These are phyloP conservation scores for Hemiprocne comata DNA, from an alignment of 2,113 vertebrate species.

Conservation along the genomic window DNA sequence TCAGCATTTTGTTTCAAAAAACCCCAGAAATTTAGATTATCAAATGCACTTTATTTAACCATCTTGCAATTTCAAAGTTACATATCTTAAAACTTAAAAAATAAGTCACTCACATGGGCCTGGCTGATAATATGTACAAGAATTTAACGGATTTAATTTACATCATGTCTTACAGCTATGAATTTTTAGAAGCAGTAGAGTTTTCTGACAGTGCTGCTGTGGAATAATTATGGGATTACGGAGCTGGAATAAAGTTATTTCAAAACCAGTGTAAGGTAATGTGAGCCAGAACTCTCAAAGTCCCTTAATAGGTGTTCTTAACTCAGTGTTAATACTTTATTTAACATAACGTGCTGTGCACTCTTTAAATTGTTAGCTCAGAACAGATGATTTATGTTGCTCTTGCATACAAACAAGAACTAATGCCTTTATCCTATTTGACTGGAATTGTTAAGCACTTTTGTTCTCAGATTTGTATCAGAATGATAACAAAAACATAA, in stretches of 20 bases:
- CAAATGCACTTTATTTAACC: neutral
- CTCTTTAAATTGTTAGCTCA: constrained; percentile 54
- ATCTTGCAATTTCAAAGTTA: neutral
- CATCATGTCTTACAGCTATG: neutral
- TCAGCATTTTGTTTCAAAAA: neutral
- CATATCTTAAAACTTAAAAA: neutral
- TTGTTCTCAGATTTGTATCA: constrained; percentile 22
- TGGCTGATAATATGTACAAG: neutral
- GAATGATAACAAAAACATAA: constrained; percentile 58
- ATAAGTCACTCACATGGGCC: neutral
- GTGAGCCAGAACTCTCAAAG: constrained; percentile 59
- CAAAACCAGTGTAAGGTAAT: constrained; percentile 28
- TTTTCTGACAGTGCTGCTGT: neutral
- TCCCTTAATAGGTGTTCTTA: constrained; percentile 65
- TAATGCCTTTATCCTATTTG: constrained; percentile 50
- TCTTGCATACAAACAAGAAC: constrained; percentile 34
- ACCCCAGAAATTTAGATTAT: neutral
- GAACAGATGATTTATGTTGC: constrained; percentile 50
- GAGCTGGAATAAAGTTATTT: constrained; percentile 52
- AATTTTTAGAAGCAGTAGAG: neutral
- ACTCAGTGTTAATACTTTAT: constrained; percentile 60
- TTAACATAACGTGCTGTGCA: constrained; percentile 45
- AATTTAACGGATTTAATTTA: neutral
- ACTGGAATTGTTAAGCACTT: constrained; percentile 37
- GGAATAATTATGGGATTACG: constrained; percentile 51